Evolutionary conservation across 1,140 invertebrate species (phyloP).

Genomic region (Euura saliciscinereae): DNA sequence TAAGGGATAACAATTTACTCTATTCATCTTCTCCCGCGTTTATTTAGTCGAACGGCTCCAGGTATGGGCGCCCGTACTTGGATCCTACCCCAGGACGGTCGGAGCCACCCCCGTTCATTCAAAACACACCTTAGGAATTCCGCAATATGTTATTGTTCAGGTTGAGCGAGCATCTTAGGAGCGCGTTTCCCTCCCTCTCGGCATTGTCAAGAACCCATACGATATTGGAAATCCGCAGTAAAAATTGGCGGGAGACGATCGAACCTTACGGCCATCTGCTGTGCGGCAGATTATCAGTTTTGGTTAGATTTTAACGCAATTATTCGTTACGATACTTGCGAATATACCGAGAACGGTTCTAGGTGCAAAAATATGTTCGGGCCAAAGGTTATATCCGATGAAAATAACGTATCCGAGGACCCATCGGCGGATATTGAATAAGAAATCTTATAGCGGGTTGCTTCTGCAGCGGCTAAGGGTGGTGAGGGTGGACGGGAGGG

Average conservation of each 20-base stretch:
- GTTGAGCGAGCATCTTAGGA: slow-evolving; percentile 44
- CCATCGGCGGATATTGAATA: slow-evolving; percentile 8
- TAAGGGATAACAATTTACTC: no score
- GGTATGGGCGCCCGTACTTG: no score
- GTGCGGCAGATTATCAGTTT: no score
- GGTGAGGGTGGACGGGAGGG: background rate
- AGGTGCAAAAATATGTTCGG: no score
- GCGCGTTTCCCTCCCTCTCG: slow-evolving; percentile 26
- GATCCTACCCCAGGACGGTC: no score
- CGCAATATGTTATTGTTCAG: slow-evolving; percentile 54
- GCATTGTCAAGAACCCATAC: slow-evolving; percentile 43
- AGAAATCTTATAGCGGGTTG: slow-evolving; percentile 14
- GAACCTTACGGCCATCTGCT: no score
- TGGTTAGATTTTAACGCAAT: no score
- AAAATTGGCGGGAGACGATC: slow-evolving; percentile 49
- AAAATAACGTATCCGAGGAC: slow-evolving; percentile 10
- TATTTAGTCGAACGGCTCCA: background rate
- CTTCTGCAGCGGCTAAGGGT: slow-evolving; percentile 1
- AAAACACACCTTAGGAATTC: slow-evolving; percentile 30
- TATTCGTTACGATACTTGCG: no score
- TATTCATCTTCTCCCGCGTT: no score
- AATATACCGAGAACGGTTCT: no score
- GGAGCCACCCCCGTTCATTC: slow-evolving; percentile 9
- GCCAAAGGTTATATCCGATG: background rate
- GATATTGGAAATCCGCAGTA: slow-evolving; percentile 50